phyloP scores from a whole-genome alignment of 2,797 vertebrate species.

The Salarias fasciatus region DNA sequence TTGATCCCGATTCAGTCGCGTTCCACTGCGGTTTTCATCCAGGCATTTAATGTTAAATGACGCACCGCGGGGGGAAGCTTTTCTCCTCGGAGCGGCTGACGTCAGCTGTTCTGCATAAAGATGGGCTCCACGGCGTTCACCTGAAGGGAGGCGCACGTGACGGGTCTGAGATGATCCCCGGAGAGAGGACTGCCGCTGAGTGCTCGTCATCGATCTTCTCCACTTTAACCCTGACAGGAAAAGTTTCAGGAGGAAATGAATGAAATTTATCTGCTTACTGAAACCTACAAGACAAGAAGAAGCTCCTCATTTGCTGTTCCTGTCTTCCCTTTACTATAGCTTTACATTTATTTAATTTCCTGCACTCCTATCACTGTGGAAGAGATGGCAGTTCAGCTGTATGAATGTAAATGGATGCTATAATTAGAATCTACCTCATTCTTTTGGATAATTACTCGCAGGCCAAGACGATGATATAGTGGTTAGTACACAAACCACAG shows the following conservation, averaged over 20 bases:
- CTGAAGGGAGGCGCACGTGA: not conserved
- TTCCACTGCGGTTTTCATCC: not conserved
- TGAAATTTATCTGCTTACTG: not conserved
- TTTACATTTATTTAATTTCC: too few relatives aligned
- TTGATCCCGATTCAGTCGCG: not conserved
- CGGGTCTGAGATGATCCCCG: slow-evolving; percentile 30
- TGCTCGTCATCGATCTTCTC: slow-evolving; percentile 22
- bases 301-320: not conserved
- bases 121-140: too few relatives aligned
- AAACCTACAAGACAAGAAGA: slow-evolving; percentile 13
- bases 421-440: too few relatives aligned
- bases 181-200: slow-evolving; percentile 30
- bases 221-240: slow-evolving; percentile 29
- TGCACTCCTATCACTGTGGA: too few relatives aligned
- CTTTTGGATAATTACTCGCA: too few relatives aligned
- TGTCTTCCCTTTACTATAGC: not conserved
- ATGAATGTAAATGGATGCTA: too few relatives aligned
- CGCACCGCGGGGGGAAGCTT: not conserved
- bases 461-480: too few relatives aligned
- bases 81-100: too few relatives aligned
- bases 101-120: too few relatives aligned
- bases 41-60: not conserved
- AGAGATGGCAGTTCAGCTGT: too few relatives aligned
- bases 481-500: too few relatives aligned
- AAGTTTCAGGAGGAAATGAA: slow-evolving; percentile 5